A percentile compares a stretch with the other conserved stretches of the same genome.
Conservation (phyloP, 2,888 invertebrate species). For the Anodontia alba region DNA sequence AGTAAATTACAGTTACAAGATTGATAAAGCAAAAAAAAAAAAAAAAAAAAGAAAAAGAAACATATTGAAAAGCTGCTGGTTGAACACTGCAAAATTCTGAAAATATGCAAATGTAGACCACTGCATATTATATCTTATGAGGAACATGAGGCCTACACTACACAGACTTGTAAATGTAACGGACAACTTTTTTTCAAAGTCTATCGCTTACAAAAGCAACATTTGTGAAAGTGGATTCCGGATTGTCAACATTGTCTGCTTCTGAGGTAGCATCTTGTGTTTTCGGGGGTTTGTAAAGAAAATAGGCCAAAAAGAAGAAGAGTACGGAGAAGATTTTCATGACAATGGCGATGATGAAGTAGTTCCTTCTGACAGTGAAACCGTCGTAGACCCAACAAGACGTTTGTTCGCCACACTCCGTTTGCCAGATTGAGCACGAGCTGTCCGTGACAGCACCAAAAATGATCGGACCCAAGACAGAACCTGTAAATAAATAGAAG, state of each 20-base stretch:
- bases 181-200: no score
- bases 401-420: constrained; percentile 60
- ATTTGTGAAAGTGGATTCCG: background rate
- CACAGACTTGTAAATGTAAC: no score
- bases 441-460: constrained; percentile 64
- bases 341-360: constrained; percentile 58
- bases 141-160: no score
- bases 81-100: no score
- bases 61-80: no score
- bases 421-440: constrained; percentile 70
- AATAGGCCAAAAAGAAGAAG: constrained; percentile 58
- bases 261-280: background rate
- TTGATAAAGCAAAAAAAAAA: no score
- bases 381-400: constrained; percentile 68
- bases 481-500: constrained; percentile 46
- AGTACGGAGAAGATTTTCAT: constrained; percentile 51
- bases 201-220: background rate
- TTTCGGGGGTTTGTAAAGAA: constrained; percentile 64
- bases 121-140: no score
- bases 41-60: no score
- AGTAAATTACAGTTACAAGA: no score
- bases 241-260: background rate
- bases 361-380: constrained; percentile 56
- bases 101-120: no score
- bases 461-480: constrained; percentile 61